phyloP scores from a whole-genome alignment of 2,888 invertebrate species.

The Pachydiplax longipennis region DNA sequence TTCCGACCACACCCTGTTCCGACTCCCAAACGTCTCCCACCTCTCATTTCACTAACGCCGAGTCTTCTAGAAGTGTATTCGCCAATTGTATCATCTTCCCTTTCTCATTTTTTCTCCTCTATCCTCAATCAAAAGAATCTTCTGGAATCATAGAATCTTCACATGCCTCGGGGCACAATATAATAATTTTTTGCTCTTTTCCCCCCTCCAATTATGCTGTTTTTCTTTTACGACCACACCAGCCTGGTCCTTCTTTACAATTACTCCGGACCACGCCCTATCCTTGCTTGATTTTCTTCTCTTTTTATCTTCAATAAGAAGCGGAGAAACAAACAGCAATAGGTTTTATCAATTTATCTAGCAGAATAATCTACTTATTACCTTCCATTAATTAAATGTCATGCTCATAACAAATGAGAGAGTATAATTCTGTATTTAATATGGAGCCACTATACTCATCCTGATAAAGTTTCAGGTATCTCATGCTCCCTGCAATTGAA shows the following conservation, averaged over 20 bases:
- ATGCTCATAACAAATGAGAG: no score
- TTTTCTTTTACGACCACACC: background rate
- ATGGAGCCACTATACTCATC: no score
- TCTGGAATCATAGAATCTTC: background rate
- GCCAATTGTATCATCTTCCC: no score
- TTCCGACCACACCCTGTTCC: background rate
- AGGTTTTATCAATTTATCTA: no score
- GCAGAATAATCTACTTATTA: no score
- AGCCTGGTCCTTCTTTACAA: background rate
- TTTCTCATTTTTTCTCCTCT: background rate
- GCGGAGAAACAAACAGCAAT: background rate
- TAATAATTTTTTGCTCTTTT: background rate
- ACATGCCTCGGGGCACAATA: background rate
- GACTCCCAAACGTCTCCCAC: background rate
- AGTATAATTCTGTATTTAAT: no score
- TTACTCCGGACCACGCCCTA: background rate
- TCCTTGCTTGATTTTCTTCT: background rate
- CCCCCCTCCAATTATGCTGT: background rate
- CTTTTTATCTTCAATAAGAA: background rate
- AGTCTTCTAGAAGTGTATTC: background rate
- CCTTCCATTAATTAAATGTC: no score
- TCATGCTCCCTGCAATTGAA: no score
- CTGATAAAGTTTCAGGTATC: no score
- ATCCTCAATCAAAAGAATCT: background rate
- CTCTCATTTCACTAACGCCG: background rate